These are phyloP conservation scores for Ypsolopha sequella DNA, from an alignment of 2,888 invertebrate species.

Conservation along the genomic window DNA sequence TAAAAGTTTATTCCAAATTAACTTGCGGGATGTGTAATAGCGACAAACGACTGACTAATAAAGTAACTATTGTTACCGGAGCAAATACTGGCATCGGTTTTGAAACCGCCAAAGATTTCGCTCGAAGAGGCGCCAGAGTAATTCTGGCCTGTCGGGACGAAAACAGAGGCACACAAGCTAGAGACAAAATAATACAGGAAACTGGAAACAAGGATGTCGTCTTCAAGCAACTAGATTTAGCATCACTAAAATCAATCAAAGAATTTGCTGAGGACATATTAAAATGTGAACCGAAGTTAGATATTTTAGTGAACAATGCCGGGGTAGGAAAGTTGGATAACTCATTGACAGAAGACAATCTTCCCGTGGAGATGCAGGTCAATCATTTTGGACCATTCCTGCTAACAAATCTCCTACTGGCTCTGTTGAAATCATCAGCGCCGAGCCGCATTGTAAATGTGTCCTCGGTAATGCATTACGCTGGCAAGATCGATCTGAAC, in stretches of 20 bases:
- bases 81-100: slow-evolving; percentile 38
- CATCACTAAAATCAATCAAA: slow-evolving; percentile 78
- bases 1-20: slow-evolving; percentile 12
- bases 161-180: slow-evolving; percentile 23
- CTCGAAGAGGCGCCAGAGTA: slow-evolving; percentile 58
- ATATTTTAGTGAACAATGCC: slow-evolving; percentile 88
- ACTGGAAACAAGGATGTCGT: slow-evolving; percentile 76
- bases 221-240: slow-evolving; percentile 77
- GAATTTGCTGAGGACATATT: slow-evolving; percentile 83
- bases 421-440: slow-evolving; percentile 76
- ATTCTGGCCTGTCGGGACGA: slow-evolving; percentile 64
- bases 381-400: slow-evolving; percentile 93
- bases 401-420: slow-evolving; percentile 85
- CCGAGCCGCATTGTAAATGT: slow-evolving; percentile 82
- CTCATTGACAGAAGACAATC: slow-evolving; percentile 78
- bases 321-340: slow-evolving; percentile 77
- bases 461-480: slow-evolving; percentile 78
- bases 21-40: slow-evolving; percentile 19
- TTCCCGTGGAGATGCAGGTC: slow-evolving; percentile 88
- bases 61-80: slow-evolving; percentile 41
- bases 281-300: slow-evolving; percentile 74
- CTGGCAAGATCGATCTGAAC: slow-evolving; percentile 74
- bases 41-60: slow-evolving; percentile 20
- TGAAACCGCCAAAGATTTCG: slow-evolving; percentile 39
- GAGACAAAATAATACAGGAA: slow-evolving; percentile 72